Percentiles rank a stretch among this genome's conserved stretches.
phyloP scores from a whole-genome alignment of 1,140 invertebrate species.

The Anastatus disparis region DNA sequence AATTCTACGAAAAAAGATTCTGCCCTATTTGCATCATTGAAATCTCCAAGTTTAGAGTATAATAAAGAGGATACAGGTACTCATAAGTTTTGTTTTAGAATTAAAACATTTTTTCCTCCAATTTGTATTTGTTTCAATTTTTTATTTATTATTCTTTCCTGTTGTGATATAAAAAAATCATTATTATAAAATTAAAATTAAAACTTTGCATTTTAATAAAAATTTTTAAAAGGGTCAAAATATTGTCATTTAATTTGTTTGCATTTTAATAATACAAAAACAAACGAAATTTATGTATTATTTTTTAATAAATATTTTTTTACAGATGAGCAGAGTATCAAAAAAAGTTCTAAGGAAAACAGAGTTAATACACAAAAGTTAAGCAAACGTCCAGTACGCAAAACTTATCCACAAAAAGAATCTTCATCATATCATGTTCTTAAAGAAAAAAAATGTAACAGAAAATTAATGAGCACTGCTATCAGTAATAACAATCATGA shows the following conservation, averaged over 20 bases:
- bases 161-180: no score
- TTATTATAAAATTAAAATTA: no score
- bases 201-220: no score
- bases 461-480: conserved; percentile 44
- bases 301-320: no score
- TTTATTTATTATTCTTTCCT: no score
- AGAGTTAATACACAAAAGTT: conserved; percentile 43
- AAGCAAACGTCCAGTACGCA: not conserved
- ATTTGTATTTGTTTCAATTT: no score
- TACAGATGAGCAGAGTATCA: conserved; percentile 47
- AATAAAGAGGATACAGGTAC: conserved; percentile 27
- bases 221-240: no score
- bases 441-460: conserved; percentile 63
- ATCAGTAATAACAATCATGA: not conserved
- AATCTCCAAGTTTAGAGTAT: conserved; percentile 47
- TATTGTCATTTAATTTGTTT: no score
- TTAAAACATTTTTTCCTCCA: no score
- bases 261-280: no score
- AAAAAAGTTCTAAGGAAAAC: conserved; percentile 61
- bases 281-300: conserved; percentile 18
- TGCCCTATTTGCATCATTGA: no score
- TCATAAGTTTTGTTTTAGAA: not conserved
- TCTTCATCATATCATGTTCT: conserved; percentile 54
- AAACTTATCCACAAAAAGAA: conserved; percentile 12
- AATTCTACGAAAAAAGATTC: no score